A percentile compares a stretch with the other conserved stretches of the same genome.
phyloP scores from a whole-genome alignment of 2,888 invertebrate species.

The Drosophila meridionalis region DNA sequence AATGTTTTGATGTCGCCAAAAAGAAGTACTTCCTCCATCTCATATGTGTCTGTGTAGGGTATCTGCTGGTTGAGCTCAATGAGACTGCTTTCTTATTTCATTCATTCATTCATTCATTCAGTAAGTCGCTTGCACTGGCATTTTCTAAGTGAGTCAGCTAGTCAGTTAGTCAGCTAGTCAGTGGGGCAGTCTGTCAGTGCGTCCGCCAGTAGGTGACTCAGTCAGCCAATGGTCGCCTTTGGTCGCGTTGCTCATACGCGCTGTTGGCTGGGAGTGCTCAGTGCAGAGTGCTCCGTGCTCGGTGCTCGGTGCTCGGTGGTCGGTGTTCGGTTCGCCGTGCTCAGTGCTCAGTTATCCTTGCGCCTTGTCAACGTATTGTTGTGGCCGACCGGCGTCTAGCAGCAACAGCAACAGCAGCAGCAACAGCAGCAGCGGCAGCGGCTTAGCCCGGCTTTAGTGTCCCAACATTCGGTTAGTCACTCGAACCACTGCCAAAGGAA shows the following conservation, averaged over 20 bases:
- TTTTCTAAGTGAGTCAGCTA: slow-evolving; percentile 44
- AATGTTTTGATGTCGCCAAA: no score
- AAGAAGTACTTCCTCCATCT: background rate
- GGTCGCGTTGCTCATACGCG: slow-evolving; percentile 74
- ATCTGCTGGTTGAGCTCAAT: background rate
- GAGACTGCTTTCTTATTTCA: slow-evolving; percentile 48
- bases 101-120: slow-evolving; percentile 65
- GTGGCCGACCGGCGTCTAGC: slow-evolving; percentile 61
- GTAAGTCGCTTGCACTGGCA: slow-evolving; percentile 43
- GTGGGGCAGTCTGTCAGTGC: slow-evolving; percentile 11
- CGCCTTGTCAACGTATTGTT: slow-evolving; percentile 75
- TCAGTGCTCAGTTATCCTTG: slow-evolving; percentile 74
- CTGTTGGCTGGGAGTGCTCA: slow-evolving; percentile 56
- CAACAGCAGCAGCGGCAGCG: slow-evolving; percentile 14
- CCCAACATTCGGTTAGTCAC: slow-evolving; percentile 62
- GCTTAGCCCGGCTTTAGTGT: slow-evolving; percentile 24
- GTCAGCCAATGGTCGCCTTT: slow-evolving; percentile 43
- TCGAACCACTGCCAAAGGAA: slow-evolving; percentile 2
- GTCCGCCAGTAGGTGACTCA: slow-evolving; percentile 28
- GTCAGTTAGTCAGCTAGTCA: slow-evolving; percentile 39
- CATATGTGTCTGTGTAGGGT: no score
- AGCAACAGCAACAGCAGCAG: slow-evolving; percentile 15
- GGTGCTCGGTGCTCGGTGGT: slow-evolving; percentile 54
- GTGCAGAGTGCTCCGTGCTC: slow-evolving; percentile 36
- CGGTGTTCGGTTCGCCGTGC: slow-evolving; percentile 47